These are phyloP conservation scores for Azemiops feae DNA, from an alignment of 2,113 vertebrate genomes.

Conservation along the genomic window DNA sequence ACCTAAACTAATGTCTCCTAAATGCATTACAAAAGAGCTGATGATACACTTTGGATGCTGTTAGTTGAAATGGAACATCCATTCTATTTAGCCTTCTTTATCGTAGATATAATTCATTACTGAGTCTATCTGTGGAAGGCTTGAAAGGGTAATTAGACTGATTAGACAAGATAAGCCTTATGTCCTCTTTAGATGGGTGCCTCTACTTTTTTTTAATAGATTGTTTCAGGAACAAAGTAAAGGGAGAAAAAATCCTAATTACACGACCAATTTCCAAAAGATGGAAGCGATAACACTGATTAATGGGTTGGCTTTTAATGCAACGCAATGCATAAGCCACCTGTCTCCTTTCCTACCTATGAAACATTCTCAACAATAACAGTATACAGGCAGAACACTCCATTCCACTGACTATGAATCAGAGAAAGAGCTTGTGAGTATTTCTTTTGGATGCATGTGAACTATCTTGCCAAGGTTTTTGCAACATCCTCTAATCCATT, in stretches of 20 bases:
- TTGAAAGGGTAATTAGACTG: constrained; percentile 8
- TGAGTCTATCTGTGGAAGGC: constrained; percentile 37
- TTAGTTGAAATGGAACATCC: constrained; percentile 45
- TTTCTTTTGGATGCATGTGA: neutral
- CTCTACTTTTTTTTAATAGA: constrained; percentile 38
- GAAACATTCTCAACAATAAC: neutral
- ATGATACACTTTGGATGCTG: constrained; percentile 45
- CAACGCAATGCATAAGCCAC: neutral
- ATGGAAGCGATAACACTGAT: constrained; percentile 5
- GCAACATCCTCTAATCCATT: neutral
- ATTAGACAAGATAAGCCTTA: constrained; percentile 16
- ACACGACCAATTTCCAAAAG: constrained; percentile 47
- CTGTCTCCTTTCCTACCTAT: neutral
- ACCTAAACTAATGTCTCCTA: constrained; percentile 49
- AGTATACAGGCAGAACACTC: neutral
- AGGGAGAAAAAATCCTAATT: constrained; percentile 20
- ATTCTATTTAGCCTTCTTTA: constrained; percentile 35
- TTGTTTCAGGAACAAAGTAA: constrained; percentile 47
- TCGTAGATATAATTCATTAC: constrained; percentile 39
- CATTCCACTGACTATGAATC: neutral
- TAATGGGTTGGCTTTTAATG: neutral
- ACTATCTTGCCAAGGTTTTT: neutral
- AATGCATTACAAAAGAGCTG: constrained; percentile 51
- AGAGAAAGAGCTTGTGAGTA: neutral
- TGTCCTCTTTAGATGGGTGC: neutral